These are phyloP conservation scores for Drosophila anomalata DNA, from an alignment of 2,888 invertebrate genomes.

Conservation along the genomic window DNA sequence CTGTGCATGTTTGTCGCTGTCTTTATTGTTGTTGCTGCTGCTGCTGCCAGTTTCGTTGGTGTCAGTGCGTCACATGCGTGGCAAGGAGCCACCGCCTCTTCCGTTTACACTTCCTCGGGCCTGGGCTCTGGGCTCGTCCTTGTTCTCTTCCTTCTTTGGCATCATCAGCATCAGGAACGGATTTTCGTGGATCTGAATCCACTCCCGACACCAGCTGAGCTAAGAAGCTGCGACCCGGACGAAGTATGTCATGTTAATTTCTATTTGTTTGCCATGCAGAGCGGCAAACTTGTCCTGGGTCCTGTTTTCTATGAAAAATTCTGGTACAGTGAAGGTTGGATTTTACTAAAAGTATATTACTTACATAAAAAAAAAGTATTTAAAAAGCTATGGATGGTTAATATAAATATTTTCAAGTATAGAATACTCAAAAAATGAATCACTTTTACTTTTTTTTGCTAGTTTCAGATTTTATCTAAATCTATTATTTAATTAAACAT, in stretches of 20 bases:
- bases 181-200: slow-evolving; percentile 25
- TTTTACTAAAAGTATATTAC: neutral
- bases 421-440: too few species aligned
- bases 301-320: slow-evolving; percentile 31
- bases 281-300: slow-evolving; percentile 53
- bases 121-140: neutral
- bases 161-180: slow-evolving; percentile 21
- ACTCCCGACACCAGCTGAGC: slow-evolving; percentile 43
- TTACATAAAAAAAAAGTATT: too few species aligned
- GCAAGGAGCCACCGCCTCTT: slow-evolving; percentile 27
- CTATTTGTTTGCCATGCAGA: slow-evolving; percentile 64
- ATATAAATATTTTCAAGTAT: too few species aligned
- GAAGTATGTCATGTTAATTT: slow-evolving; percentile 75
- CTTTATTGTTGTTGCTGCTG: slow-evolving; percentile 45
- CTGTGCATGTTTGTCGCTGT: slow-evolving; percentile 66
- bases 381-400: too few species aligned
- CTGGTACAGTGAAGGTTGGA: slow-evolving; percentile 23
- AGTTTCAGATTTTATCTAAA: neutral
- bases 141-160: slow-evolving; percentile 8
- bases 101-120: slow-evolving; percentile 8
- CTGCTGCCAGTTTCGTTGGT: slow-evolving; percentile 42
- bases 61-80: slow-evolving; percentile 68
- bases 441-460: too few species aligned
- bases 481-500: neutral
- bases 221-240: slow-evolving; percentile 34